phyloP scores from a whole-genome alignment of 2,797 vertebrate species.

The Clarias pachynema region DNA sequence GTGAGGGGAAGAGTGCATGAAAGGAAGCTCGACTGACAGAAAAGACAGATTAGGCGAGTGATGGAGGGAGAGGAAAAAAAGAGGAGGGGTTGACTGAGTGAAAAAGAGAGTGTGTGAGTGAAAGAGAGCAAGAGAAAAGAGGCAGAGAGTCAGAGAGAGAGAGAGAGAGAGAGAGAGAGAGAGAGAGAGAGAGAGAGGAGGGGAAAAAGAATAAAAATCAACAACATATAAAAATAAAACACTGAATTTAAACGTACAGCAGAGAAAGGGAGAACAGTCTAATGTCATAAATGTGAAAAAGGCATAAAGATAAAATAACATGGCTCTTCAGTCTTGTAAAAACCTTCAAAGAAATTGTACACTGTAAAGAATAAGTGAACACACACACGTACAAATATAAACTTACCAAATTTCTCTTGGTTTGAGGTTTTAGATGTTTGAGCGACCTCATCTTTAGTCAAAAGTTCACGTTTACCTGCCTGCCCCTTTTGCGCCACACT shows the following conservation, averaged over 20 bases:
- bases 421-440: conserved; percentile 83
- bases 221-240: conserved; percentile 3
- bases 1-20: conserved; percentile 75
- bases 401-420: conserved; percentile 82
- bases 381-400: conserved; percentile 38
- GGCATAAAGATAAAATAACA: not conserved
- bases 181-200: conserved; percentile 71
- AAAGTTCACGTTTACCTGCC: conserved; percentile 46
- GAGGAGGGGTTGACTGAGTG: conserved; percentile 63
- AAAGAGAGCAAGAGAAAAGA: conserved; percentile 50
- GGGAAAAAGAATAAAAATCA: conserved; percentile 59
- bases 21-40: conserved; percentile 62
- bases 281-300: not conserved
- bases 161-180: conserved; percentile 69
- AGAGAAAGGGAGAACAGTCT: conserved; percentile 61
- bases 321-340: conserved; percentile 6
- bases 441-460: conserved; percentile 80
- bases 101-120: conserved; percentile 65
- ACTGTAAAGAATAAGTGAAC: conserved; percentile 25
- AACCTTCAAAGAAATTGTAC: not conserved
- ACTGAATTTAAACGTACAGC: not conserved
- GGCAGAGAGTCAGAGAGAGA: conserved; percentile 51
- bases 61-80: conserved; percentile 68
- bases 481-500: conserved; percentile 59
- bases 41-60: conserved; percentile 69